Percentiles rank a stretch among this genome's conserved stretches.
Conservation (phyloP, 2,113 vertebrate species). For the Prietella phreatophila region DNA sequence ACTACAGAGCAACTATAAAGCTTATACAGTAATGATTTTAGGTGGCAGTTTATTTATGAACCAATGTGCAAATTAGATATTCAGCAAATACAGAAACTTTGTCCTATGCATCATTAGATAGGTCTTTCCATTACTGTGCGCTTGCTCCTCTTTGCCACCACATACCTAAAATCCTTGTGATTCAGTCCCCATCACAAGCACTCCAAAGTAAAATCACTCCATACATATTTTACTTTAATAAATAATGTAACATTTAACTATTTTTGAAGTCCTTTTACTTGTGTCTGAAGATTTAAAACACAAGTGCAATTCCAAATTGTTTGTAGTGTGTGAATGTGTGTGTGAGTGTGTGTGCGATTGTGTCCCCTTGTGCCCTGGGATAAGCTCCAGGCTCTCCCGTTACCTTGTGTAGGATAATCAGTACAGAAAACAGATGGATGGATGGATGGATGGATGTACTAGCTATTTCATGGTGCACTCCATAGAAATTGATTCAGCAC, state of each 20-base stretch:
- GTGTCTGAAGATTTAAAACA: neutral
- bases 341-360: too few species aligned
- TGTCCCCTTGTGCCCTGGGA: too few species aligned
- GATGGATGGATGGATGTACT: neutral
- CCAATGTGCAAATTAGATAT: neutral
- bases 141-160: neutral
- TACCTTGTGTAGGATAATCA: too few species aligned
- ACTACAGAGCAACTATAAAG: neutral
- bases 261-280: neutral
- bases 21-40: neutral
- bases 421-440: too few species aligned
- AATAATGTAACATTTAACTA: conserved; percentile 11
- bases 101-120: neutral
- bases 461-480: neutral
- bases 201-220: neutral
- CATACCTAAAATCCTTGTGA: neutral
- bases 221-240: conserved; percentile 23
- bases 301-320: neutral
- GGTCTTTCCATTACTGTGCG: neutral
- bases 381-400: too few species aligned
- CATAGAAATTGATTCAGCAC: neutral
- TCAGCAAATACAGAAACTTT: neutral
- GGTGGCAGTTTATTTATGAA: neutral
- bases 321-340: too few species aligned
- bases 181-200: neutral